Percentiles rank a stretch among this genome's conserved stretches.
These are phyloP conservation scores for Sinelater perroti DNA, from an alignment of 2,888 invertebrate genomes.

Conservation along the genomic window DNA sequence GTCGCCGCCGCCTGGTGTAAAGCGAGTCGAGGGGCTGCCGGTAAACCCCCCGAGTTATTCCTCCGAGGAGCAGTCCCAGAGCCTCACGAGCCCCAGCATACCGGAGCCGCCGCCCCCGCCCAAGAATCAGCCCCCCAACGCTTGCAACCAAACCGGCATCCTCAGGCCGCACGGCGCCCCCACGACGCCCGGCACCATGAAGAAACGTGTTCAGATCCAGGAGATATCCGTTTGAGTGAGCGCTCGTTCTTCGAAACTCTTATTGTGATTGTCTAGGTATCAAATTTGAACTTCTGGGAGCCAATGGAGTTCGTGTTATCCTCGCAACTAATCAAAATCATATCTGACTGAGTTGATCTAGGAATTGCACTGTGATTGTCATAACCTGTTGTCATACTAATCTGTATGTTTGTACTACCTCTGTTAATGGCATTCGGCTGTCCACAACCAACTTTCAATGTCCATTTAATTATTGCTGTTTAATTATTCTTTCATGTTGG, in stretches of 20 bases:
- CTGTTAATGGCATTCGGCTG: no score
- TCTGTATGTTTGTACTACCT: conserved; percentile 2
- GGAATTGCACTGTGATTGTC: conserved; percentile 52
- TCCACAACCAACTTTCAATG: no score
- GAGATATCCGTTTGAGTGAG: conserved; percentile 85
- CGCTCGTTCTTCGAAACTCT: conserved; percentile 15
- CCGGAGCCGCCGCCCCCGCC: conserved; percentile 73
- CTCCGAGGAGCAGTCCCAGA: conserved; percentile 52
- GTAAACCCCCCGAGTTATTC: conserved; percentile 50
- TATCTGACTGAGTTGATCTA: conserved; percentile 44
- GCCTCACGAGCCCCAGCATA: conserved; percentile 58
- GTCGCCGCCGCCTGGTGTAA: conserved; percentile 64
- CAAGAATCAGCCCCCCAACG: conserved; percentile 60
- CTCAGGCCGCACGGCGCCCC: conserved; percentile 69
- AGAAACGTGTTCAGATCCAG: conserved; percentile 91
- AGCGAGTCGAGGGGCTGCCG: conserved; percentile 60
- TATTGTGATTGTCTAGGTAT: conserved; percentile 33
- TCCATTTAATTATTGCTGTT: no score
- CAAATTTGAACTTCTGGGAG: conserved; percentile 25
- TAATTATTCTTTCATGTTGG: no score
- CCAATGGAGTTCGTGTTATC: conserved; percentile 29
- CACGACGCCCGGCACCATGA: conserved; percentile 79
- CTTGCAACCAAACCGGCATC: conserved; percentile 65
- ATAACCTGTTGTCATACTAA: conserved; percentile 27
- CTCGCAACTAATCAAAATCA: conserved; percentile 41